Percentiles rank a stretch among this genome's conserved stretches.
Conservation (phyloP, 1,140 invertebrate species). For the Heliconius melpomene region DNA sequence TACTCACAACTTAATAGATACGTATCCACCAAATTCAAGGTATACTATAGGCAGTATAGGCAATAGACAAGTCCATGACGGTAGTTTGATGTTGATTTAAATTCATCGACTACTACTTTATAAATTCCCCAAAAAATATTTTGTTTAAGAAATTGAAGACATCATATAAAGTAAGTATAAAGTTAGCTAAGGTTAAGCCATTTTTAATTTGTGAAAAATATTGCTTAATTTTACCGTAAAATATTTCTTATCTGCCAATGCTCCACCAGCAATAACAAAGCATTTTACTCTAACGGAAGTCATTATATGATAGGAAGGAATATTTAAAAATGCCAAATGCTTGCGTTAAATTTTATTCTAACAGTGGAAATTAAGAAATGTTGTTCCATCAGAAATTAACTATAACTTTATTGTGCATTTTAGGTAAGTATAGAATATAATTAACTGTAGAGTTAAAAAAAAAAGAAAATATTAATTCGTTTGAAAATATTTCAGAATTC, state of each 20-base stretch:
- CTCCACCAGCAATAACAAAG: neutral
- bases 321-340: neutral
- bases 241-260: neutral
- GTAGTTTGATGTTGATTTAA: too few species aligned
- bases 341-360: neutral
- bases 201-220: too few species aligned
- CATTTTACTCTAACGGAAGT: conserved; percentile 13
- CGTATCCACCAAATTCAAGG: too few species aligned
- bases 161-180: too few species aligned
- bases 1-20: too few species aligned
- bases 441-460: neutral
- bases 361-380: neutral
- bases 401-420: neutral
- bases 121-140: too few species aligned
- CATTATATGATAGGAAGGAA: conserved; percentile 5
- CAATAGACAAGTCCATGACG: too few species aligned
- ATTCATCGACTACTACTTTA: too few species aligned
- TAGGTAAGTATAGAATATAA: neutral
- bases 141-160: too few species aligned
- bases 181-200: too few species aligned
- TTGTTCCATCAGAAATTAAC: neutral
- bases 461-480: neutral
- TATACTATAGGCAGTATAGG: too few species aligned
- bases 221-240: neutral
- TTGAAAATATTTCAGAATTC: neutral